Conservation (phyloP, 2,113 vertebrate species). For the Thryonomys swinderianus region DNA sequence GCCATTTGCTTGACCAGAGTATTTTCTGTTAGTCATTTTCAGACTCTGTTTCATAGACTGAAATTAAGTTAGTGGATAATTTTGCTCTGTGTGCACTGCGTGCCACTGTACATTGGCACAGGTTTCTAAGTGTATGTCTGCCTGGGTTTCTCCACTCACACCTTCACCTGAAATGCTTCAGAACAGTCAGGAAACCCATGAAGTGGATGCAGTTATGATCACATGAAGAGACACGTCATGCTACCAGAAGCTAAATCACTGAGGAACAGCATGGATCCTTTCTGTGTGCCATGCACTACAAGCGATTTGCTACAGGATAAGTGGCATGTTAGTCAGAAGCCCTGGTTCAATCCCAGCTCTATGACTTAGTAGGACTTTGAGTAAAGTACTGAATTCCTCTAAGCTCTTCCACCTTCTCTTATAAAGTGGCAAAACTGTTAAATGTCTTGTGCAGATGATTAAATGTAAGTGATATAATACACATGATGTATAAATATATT, state of each 20-base stretch:
- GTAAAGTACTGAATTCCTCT: background rate
- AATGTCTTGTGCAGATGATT: background rate
- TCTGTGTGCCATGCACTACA: rapidly evolving
- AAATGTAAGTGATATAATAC: background rate
- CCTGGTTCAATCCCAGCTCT: background rate
- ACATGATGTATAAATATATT: conserved; percentile 4
- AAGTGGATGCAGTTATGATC: background rate
- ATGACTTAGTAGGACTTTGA: background rate
- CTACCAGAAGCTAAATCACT: background rate
- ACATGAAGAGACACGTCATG: background rate
- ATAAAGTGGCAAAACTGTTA: background rate
- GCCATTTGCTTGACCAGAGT: background rate
- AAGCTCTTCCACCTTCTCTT: background rate
- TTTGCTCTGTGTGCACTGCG: background rate
- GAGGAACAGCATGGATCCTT: background rate
- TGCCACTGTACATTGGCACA: background rate
- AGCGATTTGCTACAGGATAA: background rate
- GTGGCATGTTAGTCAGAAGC: background rate
- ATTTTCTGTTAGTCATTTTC: conserved; percentile 28
- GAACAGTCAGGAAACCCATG: background rate
- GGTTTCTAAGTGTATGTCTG: background rate
- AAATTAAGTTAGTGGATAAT: background rate
- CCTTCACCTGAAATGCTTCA: background rate
- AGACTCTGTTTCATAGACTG: background rate
- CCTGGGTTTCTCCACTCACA: background rate